Conservation (phyloP, 2,888 invertebrate species). For the Rhodophaea formosa region DNA sequence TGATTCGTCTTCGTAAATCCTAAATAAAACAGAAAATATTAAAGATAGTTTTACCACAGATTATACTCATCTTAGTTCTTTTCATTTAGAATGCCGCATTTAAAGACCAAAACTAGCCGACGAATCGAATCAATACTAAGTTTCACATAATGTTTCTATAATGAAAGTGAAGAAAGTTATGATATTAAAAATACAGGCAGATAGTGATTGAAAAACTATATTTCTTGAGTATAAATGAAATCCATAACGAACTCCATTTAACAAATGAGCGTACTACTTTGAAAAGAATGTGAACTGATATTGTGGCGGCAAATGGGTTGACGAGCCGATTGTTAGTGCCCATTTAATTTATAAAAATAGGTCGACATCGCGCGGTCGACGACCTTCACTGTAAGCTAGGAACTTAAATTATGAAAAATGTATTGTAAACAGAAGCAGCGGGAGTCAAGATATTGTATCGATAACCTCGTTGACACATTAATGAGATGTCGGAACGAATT, state of each 20-base stretch:
- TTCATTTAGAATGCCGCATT: neutral
- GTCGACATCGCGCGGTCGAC: constrained; percentile 57
- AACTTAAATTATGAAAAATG: constrained; percentile 38
- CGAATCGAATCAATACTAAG: no score
- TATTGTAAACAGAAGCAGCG: constrained; percentile 48
- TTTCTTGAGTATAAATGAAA: constrained; percentile 38
- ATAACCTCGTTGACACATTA: constrained; percentile 74
- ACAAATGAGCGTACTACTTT: constrained; percentile 39
- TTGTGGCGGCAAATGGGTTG: constrained; percentile 60
- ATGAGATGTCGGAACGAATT: constrained; percentile 67
- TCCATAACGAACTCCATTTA: constrained; percentile 37
- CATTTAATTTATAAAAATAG: constrained; percentile 66
- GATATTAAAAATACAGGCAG: no score
- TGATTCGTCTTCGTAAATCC: no score
- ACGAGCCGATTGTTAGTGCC: constrained; percentile 59
- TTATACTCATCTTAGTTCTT: no score
- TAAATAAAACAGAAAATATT: no score
- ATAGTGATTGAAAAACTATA: neutral
- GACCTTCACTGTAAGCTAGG: constrained; percentile 49
- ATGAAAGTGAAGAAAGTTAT: no score
- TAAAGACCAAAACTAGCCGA: neutral
- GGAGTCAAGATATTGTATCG: constrained; percentile 55
- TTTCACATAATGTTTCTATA: no score
- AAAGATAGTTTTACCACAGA: no score
- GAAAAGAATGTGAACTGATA: constrained; percentile 53